Conservation (phyloP, 2,888 invertebrate genomes). For the Rhagium mordax region DNA sequence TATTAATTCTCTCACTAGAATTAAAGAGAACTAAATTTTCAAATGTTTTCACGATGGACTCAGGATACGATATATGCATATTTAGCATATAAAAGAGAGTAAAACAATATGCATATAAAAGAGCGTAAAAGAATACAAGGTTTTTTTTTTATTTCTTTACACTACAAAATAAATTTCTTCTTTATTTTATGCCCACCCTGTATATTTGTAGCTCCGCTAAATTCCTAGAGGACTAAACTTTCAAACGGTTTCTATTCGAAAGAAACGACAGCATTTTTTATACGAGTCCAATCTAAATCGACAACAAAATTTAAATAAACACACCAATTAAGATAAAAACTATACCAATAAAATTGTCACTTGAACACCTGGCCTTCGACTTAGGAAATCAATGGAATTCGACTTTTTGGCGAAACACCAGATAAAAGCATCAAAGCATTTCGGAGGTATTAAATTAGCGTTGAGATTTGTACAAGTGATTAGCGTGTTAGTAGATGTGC, state of each 20-base stretch:
- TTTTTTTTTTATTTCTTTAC: too few relatives aligned
- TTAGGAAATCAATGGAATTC: slow-evolving; percentile 1
- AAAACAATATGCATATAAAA: too few relatives aligned
- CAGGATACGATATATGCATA: too few relatives aligned
- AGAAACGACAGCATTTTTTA: background rate
- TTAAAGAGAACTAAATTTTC: too few relatives aligned
- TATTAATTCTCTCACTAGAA: too few relatives aligned
- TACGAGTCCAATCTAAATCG: background rate
- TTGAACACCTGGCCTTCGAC: slow-evolving; percentile 22
- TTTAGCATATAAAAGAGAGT: too few relatives aligned
- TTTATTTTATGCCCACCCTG: too few relatives aligned
- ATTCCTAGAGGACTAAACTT: too few relatives aligned
- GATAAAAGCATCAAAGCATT: slow-evolving; percentile 1
- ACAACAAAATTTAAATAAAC: slow-evolving; percentile 14
- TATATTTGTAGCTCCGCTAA: too few relatives aligned
- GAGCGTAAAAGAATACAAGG: too few relatives aligned
- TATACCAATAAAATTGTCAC: slow-evolving; percentile 25
- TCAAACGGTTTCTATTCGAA: background rate
- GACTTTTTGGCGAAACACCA: slow-evolving; percentile 19
- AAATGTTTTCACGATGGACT: too few relatives aligned
- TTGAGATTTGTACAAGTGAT: slow-evolving; percentile 35
- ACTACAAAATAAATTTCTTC: too few relatives aligned
- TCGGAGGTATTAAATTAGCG: slow-evolving; percentile 34
- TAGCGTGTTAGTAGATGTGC: slow-evolving; percentile 49
- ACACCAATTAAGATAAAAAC: slow-evolving; percentile 18